phyloP scores from a whole-genome alignment of 64 coral and sea anemone species.

The Porites australiensis region DNA sequence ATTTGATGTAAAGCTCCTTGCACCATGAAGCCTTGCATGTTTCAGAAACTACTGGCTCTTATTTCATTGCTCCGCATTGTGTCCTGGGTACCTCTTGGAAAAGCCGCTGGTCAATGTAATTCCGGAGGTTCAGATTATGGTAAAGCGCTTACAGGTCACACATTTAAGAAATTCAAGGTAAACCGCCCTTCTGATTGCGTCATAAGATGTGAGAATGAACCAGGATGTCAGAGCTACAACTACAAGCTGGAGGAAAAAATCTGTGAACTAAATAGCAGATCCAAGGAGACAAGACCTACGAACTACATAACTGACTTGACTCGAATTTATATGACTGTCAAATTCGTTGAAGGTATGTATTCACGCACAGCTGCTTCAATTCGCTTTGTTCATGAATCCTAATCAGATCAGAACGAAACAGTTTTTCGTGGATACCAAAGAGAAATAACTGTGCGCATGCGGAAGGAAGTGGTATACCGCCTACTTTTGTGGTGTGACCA shows the following conservation, averaged over 20 bases:
- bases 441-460: too few relatives aligned
- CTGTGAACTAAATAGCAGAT: constrained; percentile 12
- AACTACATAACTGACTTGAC: background rate
- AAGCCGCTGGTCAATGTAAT: background rate
- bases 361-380: background rate
- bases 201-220: constrained; percentile 24
- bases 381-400: too few relatives aligned
- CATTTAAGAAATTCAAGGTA: background rate
- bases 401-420: too few relatives aligned
- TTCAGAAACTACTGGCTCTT: background rate
- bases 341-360: background rate
- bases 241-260: background rate
- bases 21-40: background rate
- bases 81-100: background rate
- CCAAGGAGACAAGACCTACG: background rate
- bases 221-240: background rate
- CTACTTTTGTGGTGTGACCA: too few relatives aligned
- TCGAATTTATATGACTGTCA: background rate
- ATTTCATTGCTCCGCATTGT: background rate
- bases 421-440: too few relatives aligned
- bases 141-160: constrained; percentile 2
- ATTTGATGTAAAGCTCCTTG: too few relatives aligned
- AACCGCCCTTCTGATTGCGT: background rate
- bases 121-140: background rate
- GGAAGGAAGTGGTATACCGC: too few relatives aligned